Evolutionary conservation across 2,888 invertebrate genomes (phyloP), one percentile per base, ranked within the genome.

Genomic region (Rhamnusium bicolor): DNA sequence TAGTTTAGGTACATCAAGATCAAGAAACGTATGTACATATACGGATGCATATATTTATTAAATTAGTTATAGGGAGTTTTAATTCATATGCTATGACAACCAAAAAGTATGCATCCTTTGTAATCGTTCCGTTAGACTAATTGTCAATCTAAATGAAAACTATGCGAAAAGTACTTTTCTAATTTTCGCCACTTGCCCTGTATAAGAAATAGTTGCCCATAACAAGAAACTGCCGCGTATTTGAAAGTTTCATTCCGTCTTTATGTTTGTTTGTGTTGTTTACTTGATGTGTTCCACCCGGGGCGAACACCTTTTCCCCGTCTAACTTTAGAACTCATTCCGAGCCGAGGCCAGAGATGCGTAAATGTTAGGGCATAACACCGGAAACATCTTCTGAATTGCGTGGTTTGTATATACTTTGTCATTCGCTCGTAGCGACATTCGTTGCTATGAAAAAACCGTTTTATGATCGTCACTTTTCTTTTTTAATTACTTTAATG

Each of bases 401-500:
- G 51, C 61, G 62, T 62, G 53, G 69, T 18, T 53, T 54, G 69
- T 62, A 61, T 58, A 32, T 54, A 29, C 29, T 54, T 71, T 60
- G 51, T 32, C 21, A 56, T 27, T 16, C n/a, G 54, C 24, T 40
- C 3, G n/a, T 4, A 40, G n/a, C 27, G 14, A 16, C 21, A 27
- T 16, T 24, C 6, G 19, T 2, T 6, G 24, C 19, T 19, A 6
- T 7, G n/a, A 16, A 56, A 61, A 67, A 71, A 71, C 49, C 71
- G 71, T 66, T 66, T 71, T 71, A 72, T 49, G 68, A 56, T 49
- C 54, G 67, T 47, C 54, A 53, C 53, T 53, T 24, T 56, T 56
- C 14, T 68, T 67, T 72, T n/a, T 67, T 68, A 72, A 72, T 72
- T 72, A 72, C 67, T 54, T 72, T 60, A 72, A 72, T 72, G 72